phyloP scores from a whole-genome alignment of 2,888 invertebrate species.

The Lymantria dispar region DNA sequence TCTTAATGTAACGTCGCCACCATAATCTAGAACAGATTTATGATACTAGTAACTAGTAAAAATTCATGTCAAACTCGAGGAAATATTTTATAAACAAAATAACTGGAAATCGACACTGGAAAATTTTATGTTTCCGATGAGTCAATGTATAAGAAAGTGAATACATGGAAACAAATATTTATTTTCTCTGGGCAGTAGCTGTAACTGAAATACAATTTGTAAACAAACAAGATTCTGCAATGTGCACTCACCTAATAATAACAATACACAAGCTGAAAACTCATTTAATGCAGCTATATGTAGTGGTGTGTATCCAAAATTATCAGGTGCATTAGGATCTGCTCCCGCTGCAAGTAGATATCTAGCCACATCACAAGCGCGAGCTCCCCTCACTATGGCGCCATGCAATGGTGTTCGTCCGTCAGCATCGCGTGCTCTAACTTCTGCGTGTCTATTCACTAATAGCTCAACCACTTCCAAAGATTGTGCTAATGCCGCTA shows the following conservation, averaged over 20 bases:
- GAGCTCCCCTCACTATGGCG: conserved; percentile 89
- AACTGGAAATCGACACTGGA: conserved; percentile 4
- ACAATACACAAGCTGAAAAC: conserved; percentile 88
- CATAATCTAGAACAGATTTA: conserved; percentile 79
- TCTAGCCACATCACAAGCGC: conserved; percentile 87
- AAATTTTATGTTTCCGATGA: conserved; percentile 11
- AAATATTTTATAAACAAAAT: conserved; percentile 6
- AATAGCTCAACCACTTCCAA: conserved; percentile 88
- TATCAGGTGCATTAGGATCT: conserved; percentile 88
- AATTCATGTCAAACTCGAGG: not conserved
- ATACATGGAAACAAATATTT: conserved; percentile 3
- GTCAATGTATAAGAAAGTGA: conserved; percentile 8
- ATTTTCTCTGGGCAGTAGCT: conserved; percentile 7
- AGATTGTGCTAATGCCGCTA: conserved; percentile 90
- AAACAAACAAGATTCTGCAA: conserved; percentile 5
- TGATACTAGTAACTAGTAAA: not conserved
- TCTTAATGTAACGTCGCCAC: conserved; percentile 90
- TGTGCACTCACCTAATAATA: conserved; percentile 80
- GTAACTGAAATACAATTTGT: conserved; percentile 4
- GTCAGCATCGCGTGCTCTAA: conserved; percentile 86
- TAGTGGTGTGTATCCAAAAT: conserved; percentile 92
- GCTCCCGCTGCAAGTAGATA: conserved; percentile 85
- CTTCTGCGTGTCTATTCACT: conserved; percentile 84
- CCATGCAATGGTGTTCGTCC: conserved; percentile 91
- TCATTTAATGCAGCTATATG: conserved; percentile 93